These are phyloP conservation scores for Pomatorhinus ruficollis DNA, from an alignment of 2,113 vertebrate species.

Conservation along the genomic window DNA sequence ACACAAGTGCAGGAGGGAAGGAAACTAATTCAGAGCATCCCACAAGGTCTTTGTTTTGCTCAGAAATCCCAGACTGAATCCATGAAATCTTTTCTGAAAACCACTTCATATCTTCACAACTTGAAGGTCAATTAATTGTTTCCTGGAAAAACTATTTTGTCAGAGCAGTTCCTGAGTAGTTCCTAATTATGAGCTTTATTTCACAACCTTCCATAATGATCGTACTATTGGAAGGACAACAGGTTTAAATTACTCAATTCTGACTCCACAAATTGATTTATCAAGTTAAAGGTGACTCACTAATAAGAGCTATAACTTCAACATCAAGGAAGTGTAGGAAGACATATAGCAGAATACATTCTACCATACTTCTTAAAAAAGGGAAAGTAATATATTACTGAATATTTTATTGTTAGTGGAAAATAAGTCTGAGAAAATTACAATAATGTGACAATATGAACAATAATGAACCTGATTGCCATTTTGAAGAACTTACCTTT, in stretches of 20 bases:
- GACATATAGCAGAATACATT: neutral
- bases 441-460: neutral
- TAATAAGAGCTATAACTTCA: neutral
- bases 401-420: neutral
- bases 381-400: neutral
- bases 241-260: neutral
- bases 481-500: neutral
- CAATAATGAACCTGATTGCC: neutral
- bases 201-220: neutral
- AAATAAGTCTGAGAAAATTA: neutral
- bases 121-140: neutral
- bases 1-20: neutral
- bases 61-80: neutral
- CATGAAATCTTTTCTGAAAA: neutral
- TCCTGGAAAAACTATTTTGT: neutral
- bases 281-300: neutral
- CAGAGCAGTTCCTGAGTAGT: neutral
- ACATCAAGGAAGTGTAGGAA: neutral
- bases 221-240: neutral
- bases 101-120: neutral
- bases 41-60: neutral
- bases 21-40: neutral
- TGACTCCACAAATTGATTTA: neutral
- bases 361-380: neutral
- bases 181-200: neutral